Base-by-base conservation (phyloP, 1,140 invertebrate species). In the Dufourea novaeangliae region DNA sequence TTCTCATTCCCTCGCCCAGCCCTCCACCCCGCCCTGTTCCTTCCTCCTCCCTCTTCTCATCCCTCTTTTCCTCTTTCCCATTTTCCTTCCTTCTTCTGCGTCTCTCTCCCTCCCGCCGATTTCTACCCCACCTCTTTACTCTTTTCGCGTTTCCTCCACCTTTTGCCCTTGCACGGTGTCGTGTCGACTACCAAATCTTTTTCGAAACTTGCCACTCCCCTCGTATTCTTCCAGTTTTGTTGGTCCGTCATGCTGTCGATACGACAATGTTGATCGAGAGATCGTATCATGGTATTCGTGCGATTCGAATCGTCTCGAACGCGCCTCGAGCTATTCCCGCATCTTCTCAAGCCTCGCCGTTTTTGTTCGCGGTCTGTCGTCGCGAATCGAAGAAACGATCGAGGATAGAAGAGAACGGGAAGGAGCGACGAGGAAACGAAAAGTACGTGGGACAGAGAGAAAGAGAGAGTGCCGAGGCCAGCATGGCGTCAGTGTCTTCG, bases 401-500 rank as follows among this genome's bases (percentile, higher is more conserved):
- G 20, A n/a, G 46, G 8, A n/a, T n/a, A 50, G 20, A n/a, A 50
- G 46, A 50, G 20, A 0, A 46, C 7, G 41, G 12, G 10, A 3
- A 11, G 41, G 12, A 2, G 3, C 41, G 41, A 14, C 12, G 12
- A 44, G 4, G 10, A 17, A 46, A 46, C 17, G 41, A 46, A 17
- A 46, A 1, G 14, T 20, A 54, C 34, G 54, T 17, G 62, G 52
- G 34, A 12, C 17, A 39, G 62, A 56, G 39, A 44, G 68, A 37
- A 63, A 29, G 29, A 46, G 50, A 69, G 61, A 34, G 50, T 56
- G 22, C 52, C 41, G 66, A 56, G 41, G 41, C 79, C 82, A 79
- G 75, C 71, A 84, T 84, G 83, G 82, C 83, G 82, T 85, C 83
- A 79, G 70, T 76, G 84, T 83, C 80, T 61, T 78, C 67, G 75